These are phyloP conservation scores for Drosophila putrida DNA, from an alignment of 2,888 invertebrate genomes.

Conservation along the genomic window DNA sequence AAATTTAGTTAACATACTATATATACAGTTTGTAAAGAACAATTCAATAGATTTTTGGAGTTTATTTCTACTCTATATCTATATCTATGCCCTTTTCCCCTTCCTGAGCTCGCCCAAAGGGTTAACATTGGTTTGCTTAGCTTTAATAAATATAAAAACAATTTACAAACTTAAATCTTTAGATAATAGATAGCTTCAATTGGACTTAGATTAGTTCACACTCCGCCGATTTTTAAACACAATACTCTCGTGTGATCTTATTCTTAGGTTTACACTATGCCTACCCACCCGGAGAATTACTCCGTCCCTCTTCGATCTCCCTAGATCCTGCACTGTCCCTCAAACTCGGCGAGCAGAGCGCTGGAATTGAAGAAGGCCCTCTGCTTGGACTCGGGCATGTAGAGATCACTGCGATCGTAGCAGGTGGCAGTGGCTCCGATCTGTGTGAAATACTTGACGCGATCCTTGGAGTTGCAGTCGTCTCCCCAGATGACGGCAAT, in stretches of 20 bases:
- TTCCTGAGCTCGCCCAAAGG: constrained; percentile 42
- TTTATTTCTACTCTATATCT: constrained; percentile 1
- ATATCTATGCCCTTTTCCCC: constrained; percentile 11
- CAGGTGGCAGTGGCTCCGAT: constrained; percentile 97
- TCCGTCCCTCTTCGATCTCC: constrained; percentile 2
- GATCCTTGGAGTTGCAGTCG: constrained; percentile 94
- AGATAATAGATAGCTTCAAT: constrained; percentile 41
- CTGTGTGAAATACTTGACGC: constrained; percentile 93
- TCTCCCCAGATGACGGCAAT: constrained; percentile 99
- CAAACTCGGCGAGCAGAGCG: constrained; percentile 70
- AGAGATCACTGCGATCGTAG: constrained; percentile 94
- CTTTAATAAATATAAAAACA: constrained; percentile 33
- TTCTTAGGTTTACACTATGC: constrained; percentile 20
- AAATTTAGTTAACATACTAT: background rate
- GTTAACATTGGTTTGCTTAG: background rate
- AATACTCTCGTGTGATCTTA: constrained; percentile 7
- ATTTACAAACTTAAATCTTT: constrained; percentile 18
- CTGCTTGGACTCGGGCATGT: constrained; percentile 74
- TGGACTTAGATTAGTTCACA: constrained; percentile 24
- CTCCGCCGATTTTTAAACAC: background rate
- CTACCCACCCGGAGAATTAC: constrained; percentile 34
- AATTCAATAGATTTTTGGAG: constrained; percentile 8
- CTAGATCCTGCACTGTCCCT: constrained; percentile 70
- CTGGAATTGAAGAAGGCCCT: constrained; percentile 79
- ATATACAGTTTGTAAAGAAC: constrained; percentile 5